Percentiles rank a stretch among this genome's conserved stretches.
Conservation (phyloP, 2,113 vertebrate genomes). For the Percina caprodes region DNA sequence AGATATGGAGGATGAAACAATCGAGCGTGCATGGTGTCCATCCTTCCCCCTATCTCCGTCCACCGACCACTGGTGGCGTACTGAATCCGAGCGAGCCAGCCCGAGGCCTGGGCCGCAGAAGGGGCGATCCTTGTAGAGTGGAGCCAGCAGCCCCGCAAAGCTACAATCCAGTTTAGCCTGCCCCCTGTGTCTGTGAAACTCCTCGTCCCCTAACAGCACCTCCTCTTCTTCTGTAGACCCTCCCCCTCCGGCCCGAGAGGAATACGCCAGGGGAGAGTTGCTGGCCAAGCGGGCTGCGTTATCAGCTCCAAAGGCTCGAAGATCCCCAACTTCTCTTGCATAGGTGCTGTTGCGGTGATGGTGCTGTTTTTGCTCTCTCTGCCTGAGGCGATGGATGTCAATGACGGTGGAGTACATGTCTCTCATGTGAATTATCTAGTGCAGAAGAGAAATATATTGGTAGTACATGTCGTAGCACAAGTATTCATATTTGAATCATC, state of each 20-base stretch:
- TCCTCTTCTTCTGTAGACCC: conserved; percentile 89
- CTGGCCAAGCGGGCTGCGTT: conserved; percentile 85
- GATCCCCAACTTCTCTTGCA: conserved; percentile 79
- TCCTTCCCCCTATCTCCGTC: conserved; percentile 82
- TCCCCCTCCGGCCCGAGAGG: conserved; percentile 66
- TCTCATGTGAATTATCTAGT: conserved; percentile 95
- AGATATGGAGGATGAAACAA: conserved; percentile 96
- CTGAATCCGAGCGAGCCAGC: conserved; percentile 46
- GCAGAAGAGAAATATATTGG: conserved; percentile 6
- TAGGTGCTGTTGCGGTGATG: conserved; percentile 79
- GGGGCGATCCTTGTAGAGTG: conserved; percentile 86
- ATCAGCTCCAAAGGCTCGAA: conserved; percentile 75
- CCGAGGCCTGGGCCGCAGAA: conserved; percentile 75
- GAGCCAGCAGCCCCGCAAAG: conserved; percentile 84
- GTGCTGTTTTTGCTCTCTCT: conserved; percentile 89
- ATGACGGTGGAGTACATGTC: conserved; percentile 99
- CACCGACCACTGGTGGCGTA: conserved; percentile 77
- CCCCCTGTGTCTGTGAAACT: conserved; percentile 47
- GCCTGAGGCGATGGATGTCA: conserved; percentile 93
- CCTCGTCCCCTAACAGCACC: conserved; percentile 79
- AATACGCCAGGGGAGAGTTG: conserved; percentile 87
- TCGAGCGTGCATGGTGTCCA: conserved; percentile 93
- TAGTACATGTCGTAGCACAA: not conserved
- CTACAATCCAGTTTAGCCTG: conserved; percentile 64
- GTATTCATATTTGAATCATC: not conserved